phyloP scores from a whole-genome alignment of 2,113 vertebrate species.

The Echinops telfairi region DNA sequence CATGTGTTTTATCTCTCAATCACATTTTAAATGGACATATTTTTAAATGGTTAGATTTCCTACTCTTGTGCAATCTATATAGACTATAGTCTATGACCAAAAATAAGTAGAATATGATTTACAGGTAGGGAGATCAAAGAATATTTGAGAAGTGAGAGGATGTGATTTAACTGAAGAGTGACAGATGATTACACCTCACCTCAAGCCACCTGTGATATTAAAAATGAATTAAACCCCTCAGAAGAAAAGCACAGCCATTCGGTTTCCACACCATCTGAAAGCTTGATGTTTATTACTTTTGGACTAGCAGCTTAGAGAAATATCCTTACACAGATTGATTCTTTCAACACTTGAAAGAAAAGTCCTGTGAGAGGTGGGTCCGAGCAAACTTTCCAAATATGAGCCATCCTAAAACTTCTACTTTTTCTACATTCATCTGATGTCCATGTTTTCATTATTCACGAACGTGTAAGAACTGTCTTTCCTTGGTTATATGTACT shows the following conservation, averaged over 20 bases:
- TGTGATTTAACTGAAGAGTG: constrained; percentile 78
- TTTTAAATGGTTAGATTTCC: neutral
- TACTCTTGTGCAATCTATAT: constrained; percentile 47
- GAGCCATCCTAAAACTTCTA: constrained; percentile 28
- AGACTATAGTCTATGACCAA: constrained; percentile 65
- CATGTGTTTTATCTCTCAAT: constrained; percentile 19
- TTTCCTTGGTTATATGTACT: constrained; percentile 26
- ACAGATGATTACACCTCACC: constrained; percentile 74
- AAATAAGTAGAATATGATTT: constrained; percentile 70
- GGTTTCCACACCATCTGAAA: constrained; percentile 41
- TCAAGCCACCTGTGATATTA: constrained; percentile 83
- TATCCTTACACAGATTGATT: constrained; percentile 68
- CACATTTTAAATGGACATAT: constrained; percentile 28
- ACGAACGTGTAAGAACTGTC: neutral
- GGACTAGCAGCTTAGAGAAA: constrained; percentile 70
- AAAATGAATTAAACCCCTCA: constrained; percentile 84
- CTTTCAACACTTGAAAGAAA: constrained; percentile 63
- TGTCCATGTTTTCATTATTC: constrained; percentile 29
- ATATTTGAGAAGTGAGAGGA: constrained; percentile 77
- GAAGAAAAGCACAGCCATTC: constrained; percentile 79
- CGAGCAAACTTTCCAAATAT: constrained; percentile 46
- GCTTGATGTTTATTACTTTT: constrained; percentile 78
- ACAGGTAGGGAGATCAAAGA: constrained; percentile 75
- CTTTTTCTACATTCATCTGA: neutral
- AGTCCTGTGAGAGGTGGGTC: neutral